Conservation (phyloP, 2,113 vertebrate species). For the Myotis brandtii region DNA sequence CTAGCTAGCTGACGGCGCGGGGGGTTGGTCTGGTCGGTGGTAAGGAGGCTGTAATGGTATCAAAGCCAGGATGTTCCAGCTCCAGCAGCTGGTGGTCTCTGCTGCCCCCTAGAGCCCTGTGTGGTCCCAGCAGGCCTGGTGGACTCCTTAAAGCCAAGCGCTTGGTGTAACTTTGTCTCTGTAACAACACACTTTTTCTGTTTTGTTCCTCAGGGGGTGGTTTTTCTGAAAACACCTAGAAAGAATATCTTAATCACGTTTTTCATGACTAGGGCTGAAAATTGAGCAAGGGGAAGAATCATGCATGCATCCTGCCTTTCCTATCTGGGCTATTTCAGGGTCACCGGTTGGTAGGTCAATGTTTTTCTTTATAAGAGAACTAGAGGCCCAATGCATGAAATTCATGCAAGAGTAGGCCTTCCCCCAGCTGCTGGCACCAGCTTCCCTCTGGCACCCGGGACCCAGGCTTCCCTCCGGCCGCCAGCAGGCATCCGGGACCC, state of each 20-base stretch:
- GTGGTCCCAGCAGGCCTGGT: neutral
- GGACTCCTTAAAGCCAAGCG: neutral
- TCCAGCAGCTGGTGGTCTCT: conserved; percentile 47
- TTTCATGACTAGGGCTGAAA: neutral
- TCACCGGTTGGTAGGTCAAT: neutral
- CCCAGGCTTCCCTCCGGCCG: too few relatives aligned
- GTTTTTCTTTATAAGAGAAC: neutral
- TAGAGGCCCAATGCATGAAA: too few relatives aligned
- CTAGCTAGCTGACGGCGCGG: neutral
- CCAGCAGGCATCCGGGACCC: too few relatives aligned
- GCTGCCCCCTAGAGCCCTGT: conserved; percentile 56
- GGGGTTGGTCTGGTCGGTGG: too few relatives aligned
- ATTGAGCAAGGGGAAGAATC: neutral
- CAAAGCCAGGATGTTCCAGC: accelerated
- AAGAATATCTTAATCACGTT: neutral
- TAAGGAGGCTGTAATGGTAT: neutral
- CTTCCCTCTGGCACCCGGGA: too few relatives aligned
- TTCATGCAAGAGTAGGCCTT: too few relatives aligned
- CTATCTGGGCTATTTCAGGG: neutral
- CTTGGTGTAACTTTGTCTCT: neutral
- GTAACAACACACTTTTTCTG: neutral
- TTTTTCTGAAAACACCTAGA: neutral
- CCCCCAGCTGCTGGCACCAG: too few relatives aligned
- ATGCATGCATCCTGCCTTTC: neutral
- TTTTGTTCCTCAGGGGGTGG: neutral